These are phyloP conservation scores for Atethmia centrago DNA, from an alignment of 2,888 invertebrate species.

Conservation along the genomic window DNA sequence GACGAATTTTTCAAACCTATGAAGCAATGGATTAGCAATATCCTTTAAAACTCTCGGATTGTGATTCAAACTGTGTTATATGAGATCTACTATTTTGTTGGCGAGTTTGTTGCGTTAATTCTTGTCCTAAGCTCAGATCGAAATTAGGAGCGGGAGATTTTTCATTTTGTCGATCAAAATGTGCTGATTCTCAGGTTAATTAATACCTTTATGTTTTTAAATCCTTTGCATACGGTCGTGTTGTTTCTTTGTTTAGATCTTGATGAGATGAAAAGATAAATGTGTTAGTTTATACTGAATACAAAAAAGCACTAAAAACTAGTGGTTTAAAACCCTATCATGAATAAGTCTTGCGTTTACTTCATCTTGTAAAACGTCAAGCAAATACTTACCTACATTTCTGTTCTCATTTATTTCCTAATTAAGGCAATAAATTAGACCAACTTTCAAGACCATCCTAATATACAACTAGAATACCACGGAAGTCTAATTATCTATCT, in stretches of 20 bases:
- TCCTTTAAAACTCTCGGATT: no score
- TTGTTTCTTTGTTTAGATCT: background rate
- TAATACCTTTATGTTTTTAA: background rate
- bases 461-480: background rate
- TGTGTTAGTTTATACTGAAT: background rate
- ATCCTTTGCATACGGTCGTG: background rate
- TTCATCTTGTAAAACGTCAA: background rate
- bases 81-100: background rate
- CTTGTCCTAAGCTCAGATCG: background rate
- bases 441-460: background rate
- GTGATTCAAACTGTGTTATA: no score
- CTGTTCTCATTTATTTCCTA: conserved; percentile 3
- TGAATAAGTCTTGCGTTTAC: background rate
- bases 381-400: background rate
- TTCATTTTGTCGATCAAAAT: background rate
- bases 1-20: no score
- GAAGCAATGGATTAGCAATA: no score
- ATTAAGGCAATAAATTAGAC: background rate
- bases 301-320: background rate
- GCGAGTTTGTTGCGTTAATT: background rate
- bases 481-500: background rate
- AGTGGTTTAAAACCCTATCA: background rate
- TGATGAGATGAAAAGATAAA: no score
- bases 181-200: no score
- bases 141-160: background rate